phyloP scores from a whole-genome alignment of 64 coral and sea anemone species.

The Montipora efflorescens region DNA sequence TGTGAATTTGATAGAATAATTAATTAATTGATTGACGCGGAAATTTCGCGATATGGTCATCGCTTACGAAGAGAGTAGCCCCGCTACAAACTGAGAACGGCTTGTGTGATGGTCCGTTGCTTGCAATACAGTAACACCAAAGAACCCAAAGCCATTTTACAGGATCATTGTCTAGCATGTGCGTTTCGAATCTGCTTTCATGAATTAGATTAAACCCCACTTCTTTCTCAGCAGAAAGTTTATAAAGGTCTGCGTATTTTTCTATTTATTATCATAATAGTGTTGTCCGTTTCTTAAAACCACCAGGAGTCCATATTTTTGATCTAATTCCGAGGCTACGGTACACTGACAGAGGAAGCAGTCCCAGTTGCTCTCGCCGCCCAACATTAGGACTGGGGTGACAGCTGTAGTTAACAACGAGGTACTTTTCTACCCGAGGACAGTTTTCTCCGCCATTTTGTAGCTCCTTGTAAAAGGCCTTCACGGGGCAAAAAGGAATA shows the following conservation, averaged over 20 bases:
- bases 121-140: neutral
- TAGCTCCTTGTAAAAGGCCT: constrained; percentile 75
- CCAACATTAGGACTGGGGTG: constrained; percentile 72
- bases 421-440: constrained; percentile 78
- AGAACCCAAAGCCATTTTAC: neutral
- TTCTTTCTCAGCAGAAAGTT: neutral
- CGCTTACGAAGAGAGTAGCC: no score
- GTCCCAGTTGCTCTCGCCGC: constrained; percentile 80
- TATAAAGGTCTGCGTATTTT: neutral
- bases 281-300: neutral
- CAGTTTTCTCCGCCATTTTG: constrained; percentile 95
- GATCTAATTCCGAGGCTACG: constrained; percentile 55
- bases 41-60: no score
- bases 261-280: neutral
- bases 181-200: neutral
- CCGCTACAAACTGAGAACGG: neutral
- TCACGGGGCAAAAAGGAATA: constrained; percentile 73
- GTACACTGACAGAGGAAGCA: constrained; percentile 84
- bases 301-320: constrained; percentile 48
- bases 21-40: no score
- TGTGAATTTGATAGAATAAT: no score
- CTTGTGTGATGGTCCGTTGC: neutral
- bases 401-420: constrained; percentile 84
- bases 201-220: neutral
- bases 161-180: neutral